Evolutionary conservation across 2,888 invertebrate genomes (phyloP), one percentile per base, ranked within the genome.

Genomic region (Tetramorium bicarinatum): DNA sequence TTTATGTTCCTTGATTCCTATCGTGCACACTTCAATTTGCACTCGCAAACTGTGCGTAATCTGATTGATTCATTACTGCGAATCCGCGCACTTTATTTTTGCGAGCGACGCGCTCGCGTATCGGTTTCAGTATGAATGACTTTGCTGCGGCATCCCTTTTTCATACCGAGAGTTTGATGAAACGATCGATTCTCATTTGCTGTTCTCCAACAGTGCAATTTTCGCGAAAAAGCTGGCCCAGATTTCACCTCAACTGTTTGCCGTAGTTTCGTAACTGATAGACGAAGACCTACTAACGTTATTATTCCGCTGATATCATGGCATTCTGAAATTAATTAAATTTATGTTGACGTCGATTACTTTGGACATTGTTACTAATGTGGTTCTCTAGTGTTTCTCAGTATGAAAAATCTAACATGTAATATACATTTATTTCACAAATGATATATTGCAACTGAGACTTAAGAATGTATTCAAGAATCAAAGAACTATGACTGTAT

Each of bases 11-110:
- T 52, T 56, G 76, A 69, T 82, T 85, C 56, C 85, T 77, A 85
- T 88, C 85, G 74, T 69, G 85, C 72, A 84, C 52, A 18, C 82
- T 62, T 66, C 72, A 82, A 88, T 81, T 85, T 81, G 61, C 47
- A 44, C 71, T 34, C 54, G 29, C 67, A 54, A 69, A 67, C 56
- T 69, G 64, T 56, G 61, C 41, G 74, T 84, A 86, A 88, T 88
- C 82, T 69, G 79, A 79, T 79, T 61, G 59, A 47, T 59, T 59
- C 52, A 80, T 80, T 61, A 61, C 15, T 13, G 54, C 56, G 59
- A 64, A 71, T 84, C 44, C 29, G 29, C 47, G 9, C 25, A 44
- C 64, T 80, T 82, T 86, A 84, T 84, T 83, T 84, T 79, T 34
- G 47, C 21, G n/a, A 72, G 52, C 61, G 15, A 25, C n/a, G 72